These are phyloP conservation scores for Trypoxylus dichotomus DNA, from an alignment of 1,140 invertebrate species.

Conservation along the genomic window DNA sequence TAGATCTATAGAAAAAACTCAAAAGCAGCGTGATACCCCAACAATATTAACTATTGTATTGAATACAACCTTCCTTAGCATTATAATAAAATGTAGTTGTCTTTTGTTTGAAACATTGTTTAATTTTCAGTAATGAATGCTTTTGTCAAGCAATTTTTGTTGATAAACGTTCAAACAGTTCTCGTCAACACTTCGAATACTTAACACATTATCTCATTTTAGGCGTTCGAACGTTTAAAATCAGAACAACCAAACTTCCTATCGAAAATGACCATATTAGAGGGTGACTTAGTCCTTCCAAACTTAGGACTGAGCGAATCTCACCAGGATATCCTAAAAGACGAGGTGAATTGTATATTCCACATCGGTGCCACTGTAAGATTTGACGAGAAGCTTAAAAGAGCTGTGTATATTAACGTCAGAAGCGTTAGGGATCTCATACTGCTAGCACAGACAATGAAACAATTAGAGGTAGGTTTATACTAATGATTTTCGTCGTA, in stretches of 20 bases:
- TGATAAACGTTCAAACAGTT: too few relatives aligned
- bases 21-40: too few relatives aligned
- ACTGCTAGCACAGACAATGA: conserved; percentile 66
- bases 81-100: too few relatives aligned
- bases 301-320: conserved; percentile 24
- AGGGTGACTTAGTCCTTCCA: conserved; percentile 49
- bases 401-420: conserved; percentile 70
- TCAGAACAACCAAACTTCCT: conserved; percentile 44
- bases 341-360: conserved; percentile 54
- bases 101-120: too few relatives aligned
- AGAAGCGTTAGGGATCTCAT: conserved; percentile 66
- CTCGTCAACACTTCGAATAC: too few relatives aligned
- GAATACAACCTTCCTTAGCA: too few relatives aligned
- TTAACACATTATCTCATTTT: too few relatives aligned
- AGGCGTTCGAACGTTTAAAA: conserved; percentile 30
- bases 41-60: too few relatives aligned
- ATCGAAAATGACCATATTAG: conserved; percentile 49
- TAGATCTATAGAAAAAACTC: too few relatives aligned
- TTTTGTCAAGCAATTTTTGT: too few relatives aligned
- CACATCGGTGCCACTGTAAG: conserved; percentile 71
- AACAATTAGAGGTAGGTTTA: conserved; percentile 61
- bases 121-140: too few relatives aligned
- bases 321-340: not conserved
- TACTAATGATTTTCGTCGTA: too few relatives aligned
- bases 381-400: conserved; percentile 69